These are phyloP conservation scores for Murina feae DNA, from an alignment of 2,113 vertebrate genomes.

Conservation along the genomic window DNA sequence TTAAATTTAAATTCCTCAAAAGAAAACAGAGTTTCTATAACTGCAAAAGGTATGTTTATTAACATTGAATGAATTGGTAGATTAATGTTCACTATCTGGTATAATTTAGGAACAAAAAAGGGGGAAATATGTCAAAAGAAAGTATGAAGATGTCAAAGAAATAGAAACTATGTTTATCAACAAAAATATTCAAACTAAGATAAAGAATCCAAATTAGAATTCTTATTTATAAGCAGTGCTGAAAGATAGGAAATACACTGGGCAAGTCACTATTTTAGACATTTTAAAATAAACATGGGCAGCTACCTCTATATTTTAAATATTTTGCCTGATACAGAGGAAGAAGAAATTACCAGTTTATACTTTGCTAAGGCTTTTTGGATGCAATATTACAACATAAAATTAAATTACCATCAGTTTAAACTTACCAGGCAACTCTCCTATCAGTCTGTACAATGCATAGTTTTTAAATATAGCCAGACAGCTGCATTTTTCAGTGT, in stretches of 20 bases:
- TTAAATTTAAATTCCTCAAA: constrained; percentile 82
- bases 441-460: not conserved
- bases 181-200: constrained; percentile 1
- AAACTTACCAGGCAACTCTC: not conserved
- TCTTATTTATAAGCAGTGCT: not conserved
- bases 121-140: not conserved
- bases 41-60: constrained; percentile 83
- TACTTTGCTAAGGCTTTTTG: constrained; percentile 1
- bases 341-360: constrained; percentile 15
- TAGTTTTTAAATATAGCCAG: not conserved
- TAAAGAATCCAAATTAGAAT: constrained; percentile 23
- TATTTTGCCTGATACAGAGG: not conserved
- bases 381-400: not conserved
- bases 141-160: not conserved
- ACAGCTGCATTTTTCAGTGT: not conserved
- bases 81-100: not conserved
- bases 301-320: not conserved
- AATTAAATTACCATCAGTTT: not conserved
- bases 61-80: not conserved
- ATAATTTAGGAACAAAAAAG: constrained; percentile 2
- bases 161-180: not conserved
- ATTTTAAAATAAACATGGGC: constrained; percentile 16
- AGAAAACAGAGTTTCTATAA: constrained; percentile 80
- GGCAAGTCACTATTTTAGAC: not conserved
- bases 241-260: constrained; percentile 1